A percentile compares a stretch with the other conserved stretches of the same genome.
These are phyloP conservation scores for Adelges cooleyi DNA, from an alignment of 1,140 invertebrate genomes.

Conservation along the genomic window DNA sequence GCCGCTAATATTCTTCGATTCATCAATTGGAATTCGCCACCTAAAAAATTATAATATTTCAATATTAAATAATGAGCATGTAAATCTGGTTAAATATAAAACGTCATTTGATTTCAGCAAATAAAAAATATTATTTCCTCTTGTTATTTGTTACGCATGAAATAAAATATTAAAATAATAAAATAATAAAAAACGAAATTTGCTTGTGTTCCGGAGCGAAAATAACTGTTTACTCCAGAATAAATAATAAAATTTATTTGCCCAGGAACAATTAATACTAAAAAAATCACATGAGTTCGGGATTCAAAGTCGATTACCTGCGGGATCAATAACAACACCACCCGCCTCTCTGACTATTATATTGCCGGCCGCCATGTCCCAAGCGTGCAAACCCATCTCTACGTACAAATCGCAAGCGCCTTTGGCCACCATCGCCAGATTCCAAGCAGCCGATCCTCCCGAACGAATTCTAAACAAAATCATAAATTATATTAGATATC, in stretches of 20 bases:
- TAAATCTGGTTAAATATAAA: not conserved
- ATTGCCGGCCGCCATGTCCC: constrained; percentile 80
- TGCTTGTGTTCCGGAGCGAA: no score
- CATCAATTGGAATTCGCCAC: constrained; percentile 67
- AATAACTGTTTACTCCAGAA: no score
- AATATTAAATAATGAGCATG: not conserved
- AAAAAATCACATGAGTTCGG: no score
- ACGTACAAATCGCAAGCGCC: constrained; percentile 79
- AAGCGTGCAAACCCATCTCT: constrained; percentile 82
- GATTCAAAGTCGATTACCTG: no score
- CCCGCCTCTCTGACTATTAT: constrained; percentile 85
- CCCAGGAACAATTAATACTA: no score
- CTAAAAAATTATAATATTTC: constrained; percentile 40
- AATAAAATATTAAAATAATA: no score
- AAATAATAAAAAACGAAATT: no score
- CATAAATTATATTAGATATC: not conserved
- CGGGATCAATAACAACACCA: constrained; percentile 75
- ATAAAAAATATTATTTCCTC: no score
- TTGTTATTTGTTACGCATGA: no score
- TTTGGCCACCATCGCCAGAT: constrained; percentile 81
- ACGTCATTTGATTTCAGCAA: no score
- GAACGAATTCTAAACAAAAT: constrained; percentile 55
- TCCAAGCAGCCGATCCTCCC: constrained; percentile 80
- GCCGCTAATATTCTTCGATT: constrained; percentile 68
- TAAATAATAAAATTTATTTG: no score